Evolutionary conservation across 2,113 vertebrate species (phyloP).

Genomic region (Chloebia gouldiae): DNA sequence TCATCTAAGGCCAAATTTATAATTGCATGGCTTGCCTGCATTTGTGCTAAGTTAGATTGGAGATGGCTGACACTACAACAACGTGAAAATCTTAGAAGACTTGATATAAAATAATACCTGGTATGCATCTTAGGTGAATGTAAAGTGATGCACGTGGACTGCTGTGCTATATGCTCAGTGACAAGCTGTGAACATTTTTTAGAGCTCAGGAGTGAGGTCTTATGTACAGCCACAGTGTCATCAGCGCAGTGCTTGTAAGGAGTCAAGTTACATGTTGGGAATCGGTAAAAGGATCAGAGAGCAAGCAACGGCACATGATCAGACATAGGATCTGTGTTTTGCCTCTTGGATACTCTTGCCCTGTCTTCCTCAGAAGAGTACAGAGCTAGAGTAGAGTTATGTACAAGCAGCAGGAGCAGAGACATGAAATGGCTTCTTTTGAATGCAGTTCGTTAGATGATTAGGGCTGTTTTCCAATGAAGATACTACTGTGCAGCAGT

Average conservation of each 20-base stretch:
- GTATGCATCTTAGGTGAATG: neutral
- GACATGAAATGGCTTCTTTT: neutral
- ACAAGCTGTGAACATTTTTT: neutral
- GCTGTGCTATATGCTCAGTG: neutral
- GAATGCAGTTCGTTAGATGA: neutral
- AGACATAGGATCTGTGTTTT: neutral
- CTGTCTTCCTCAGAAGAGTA: neutral
- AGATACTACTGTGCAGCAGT: neutral
- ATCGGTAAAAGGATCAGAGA: neutral
- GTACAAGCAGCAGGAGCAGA: neutral
- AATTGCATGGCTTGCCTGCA: neutral
- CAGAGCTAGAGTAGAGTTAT: neutral
- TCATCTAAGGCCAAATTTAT: neutral
- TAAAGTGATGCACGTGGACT: rapidly evolving
- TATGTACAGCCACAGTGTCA: neutral
- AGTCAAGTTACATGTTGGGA: neutral
- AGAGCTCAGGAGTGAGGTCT: neutral
- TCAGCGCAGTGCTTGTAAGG: neutral
- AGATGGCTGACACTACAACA: neutral
- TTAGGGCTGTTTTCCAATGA: neutral
- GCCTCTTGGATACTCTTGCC: neutral
- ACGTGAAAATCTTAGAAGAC: neutral
- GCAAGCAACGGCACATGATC: neutral
- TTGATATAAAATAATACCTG: neutral
- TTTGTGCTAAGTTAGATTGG: neutral